Evolutionary conservation across 1,140 invertebrate genomes (phyloP), one percentile per base, ranked within the genome.

Genomic region (Solenopsis fugax): DNA sequence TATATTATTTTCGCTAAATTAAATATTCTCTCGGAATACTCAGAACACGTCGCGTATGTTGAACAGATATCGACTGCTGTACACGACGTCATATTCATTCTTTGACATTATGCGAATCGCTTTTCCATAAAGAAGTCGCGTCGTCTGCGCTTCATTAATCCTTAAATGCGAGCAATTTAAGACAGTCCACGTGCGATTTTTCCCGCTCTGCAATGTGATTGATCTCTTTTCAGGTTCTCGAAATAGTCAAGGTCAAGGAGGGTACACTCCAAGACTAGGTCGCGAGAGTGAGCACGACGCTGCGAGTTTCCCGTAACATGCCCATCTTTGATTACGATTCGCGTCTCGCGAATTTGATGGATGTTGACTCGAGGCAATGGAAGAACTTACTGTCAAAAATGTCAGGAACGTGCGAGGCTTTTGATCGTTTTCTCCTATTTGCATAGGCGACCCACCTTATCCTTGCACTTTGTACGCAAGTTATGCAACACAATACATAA

Each of bases 221-320:
- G 65, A 72, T 82, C 54, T 86, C 18, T 58, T 90, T 87, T 1
- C 89, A 91, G 90, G 73, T 52, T 64, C 81, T 62, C 84, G 85
- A 34, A 89, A 87, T 71, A 85, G 56, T 54, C 89, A 91, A 80
- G 84, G 67, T 18, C 84, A 86, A 86, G 60, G 29, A 56, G 89
- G 67, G n/a, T 91, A 91, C 78, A 76, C 78, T 7, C 87, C 91
- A 2, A 78, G 87, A 58, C 29, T 90, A 41, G 86, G 87, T 16
- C 88, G 89, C 3, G 92, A 91, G 21, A 81, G 21, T 45, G 90
- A 91, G 9, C 60, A 67, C 37, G 87, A 90, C 34, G 18, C 78
- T 6, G 16, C 54, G 71, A 67, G 12, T 45, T 65, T 52, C 45
- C 67, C 60, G 62, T 69, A 84, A 75, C 67, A 84, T 54, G 76